Base-by-base conservation (phyloP, 2,797 vertebrate species). In the Rhinichthys osculus region DNA sequence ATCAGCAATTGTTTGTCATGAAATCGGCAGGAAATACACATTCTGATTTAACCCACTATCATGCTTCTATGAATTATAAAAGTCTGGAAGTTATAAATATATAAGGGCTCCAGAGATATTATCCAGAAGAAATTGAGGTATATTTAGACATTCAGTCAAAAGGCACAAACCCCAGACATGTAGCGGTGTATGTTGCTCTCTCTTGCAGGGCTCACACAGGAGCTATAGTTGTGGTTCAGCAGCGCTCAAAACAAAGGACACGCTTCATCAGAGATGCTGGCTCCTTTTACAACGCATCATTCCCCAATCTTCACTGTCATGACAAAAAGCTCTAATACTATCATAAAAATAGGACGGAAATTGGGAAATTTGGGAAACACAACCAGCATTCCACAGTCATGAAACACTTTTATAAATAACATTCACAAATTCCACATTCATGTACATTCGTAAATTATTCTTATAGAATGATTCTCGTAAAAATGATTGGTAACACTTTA, bases 1-100 rank as follows among this genome's bases (percentile, higher is more conserved):
- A 16, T 40, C 13, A 62, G 74, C 11, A 57, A 35, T 38, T 3
- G 19, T 54, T n/a, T 59, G 11, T 27, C 50, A 54, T 38, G 30
- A 74, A 74, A 77, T 77, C 50, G 1, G 30, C 50, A 38, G 50
- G 5, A 57, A 57, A 77, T 30, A 72, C 71, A 54, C 17, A 50
- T 27, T 33, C 16, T 50, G 27, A 33, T 74, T 4, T 52, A 13
- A 50, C n/a, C 19, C 21, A 7, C 27, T 77, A 57, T 57, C 30
- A 54, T 76, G 73, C 17, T 38, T 54, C 30, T 14, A 57, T 77
- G 16, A 57, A 57, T n/a, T 8, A n/a, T 74, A 52, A 21, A 73
- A 52, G 47, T 50, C 72, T 77, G 74, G 19, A 57, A 8, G 74
- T 38, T 57, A 77, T 77, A 77, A 57, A 77, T 77, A 35, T 35